phyloP scores from a whole-genome alignment of 2,797 vertebrate species.

The Odontamblyopus rebecca region DNA sequence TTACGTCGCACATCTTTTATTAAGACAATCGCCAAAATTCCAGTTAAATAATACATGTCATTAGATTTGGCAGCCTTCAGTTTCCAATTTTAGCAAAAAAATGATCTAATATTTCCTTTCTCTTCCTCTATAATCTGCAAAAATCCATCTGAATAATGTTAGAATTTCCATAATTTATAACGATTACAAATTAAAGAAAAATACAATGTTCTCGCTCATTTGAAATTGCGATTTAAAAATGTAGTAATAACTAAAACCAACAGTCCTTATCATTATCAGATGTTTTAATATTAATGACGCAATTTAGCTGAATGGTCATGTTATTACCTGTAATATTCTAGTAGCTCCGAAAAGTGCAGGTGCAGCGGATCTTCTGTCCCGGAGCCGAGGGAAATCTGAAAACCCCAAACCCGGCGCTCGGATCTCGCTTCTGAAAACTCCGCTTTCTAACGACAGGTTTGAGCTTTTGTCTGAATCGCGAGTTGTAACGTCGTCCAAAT shows the following conservation, averaged over 20 bases:
- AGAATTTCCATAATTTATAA: neutral
- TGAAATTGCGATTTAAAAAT: neutral
- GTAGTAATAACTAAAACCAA: neutral
- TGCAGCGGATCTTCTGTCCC: conserved; percentile 46
- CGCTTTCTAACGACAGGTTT: conserved; percentile 3
- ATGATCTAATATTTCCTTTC: neutral
- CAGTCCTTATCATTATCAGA: neutral
- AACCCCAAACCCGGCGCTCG: neutral
- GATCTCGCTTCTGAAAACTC: conserved; percentile 9
- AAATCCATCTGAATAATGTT: neutral
- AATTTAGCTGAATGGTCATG: conserved; percentile 38
- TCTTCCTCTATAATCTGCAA: neutral
- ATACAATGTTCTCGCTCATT: neutral
- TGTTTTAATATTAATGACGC: conserved; percentile 36
- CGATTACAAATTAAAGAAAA: neutral
- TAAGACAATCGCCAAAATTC: neutral
- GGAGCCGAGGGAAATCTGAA: conserved; percentile 44
- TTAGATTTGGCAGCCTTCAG: neutral
- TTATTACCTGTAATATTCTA: conserved; percentile 37
- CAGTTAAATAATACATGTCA: neutral
- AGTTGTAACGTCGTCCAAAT: neutral
- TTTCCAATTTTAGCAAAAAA: neutral
- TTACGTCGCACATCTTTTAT: neutral
- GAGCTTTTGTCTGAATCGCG: conserved; percentile 39
- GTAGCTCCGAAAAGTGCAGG: conserved; percentile 28